These are phyloP conservation scores for Cantharis nigra DNA, from an alignment of 2,888 invertebrate species.

Conservation along the genomic window DNA sequence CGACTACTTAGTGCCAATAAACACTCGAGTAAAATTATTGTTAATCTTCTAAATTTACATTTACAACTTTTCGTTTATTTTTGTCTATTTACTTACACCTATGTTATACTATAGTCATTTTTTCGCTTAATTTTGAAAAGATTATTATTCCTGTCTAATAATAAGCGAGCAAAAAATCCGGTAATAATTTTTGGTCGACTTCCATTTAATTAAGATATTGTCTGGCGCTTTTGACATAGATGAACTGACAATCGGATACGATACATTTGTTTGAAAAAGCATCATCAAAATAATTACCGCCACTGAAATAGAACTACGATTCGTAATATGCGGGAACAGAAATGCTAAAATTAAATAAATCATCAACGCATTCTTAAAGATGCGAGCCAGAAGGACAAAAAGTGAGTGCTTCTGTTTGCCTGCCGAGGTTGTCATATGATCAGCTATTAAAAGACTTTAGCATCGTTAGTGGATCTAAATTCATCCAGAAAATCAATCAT, in stretches of 20 bases:
- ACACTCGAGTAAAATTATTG: not conserved
- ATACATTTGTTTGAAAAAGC: slow-evolving; percentile 39
- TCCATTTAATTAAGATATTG: slow-evolving; percentile 11
- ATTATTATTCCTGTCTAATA: not conserved
- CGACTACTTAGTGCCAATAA: not conserved
- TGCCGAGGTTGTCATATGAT: slow-evolving; percentile 28
- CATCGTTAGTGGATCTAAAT: slow-evolving; percentile 33
- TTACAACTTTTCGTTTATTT: not conserved
- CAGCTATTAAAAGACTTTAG: slow-evolving; percentile 35
- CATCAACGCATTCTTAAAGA: slow-evolving; percentile 32
- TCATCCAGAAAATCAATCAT: slow-evolving; percentile 33
- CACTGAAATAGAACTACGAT: slow-evolving; percentile 28
- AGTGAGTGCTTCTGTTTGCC: slow-evolving; percentile 4
- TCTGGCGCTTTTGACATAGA: slow-evolving; percentile 7
- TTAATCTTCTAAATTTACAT: not conserved
- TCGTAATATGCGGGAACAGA: slow-evolving; percentile 27
- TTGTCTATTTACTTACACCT: not conserved
- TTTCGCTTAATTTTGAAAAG: not conserved
- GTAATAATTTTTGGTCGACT: not conserved
- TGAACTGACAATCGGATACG: slow-evolving; percentile 34
- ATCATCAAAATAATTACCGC: slow-evolving; percentile 39
- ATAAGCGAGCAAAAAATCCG: not conserved
- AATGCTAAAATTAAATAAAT: slow-evolving; percentile 44
- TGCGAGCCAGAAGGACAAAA: slow-evolving; percentile 29
- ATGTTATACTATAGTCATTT: not conserved